Base-by-base conservation (phyloP, 2,888 invertebrate species). In the Patella caerulea region DNA sequence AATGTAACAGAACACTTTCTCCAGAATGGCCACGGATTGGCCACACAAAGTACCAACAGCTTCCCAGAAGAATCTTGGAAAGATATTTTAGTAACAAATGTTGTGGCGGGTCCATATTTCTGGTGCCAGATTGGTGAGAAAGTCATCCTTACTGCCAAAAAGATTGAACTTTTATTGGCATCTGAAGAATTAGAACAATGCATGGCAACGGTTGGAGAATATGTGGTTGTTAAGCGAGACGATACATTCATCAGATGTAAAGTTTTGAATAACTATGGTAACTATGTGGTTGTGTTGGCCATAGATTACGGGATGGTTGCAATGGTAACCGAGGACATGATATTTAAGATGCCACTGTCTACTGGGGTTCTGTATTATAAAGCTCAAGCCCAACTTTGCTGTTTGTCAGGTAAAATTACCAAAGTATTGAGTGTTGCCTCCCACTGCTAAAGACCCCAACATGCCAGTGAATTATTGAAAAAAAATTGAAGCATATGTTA, bases 91-190 rank as follows among this genome's bases (percentile, higher is more conserved):
- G 82, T 86, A 4, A 85, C 86, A 17, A 71, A 82, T 55, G 78
- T 85, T 24, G 74, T 45, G 12, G 78, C 81, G 45, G 86, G 86
- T 17, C 80, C 82, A 19, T 81, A 83, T 34, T 85, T 87, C 76
- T 86, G 84, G 83, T 84, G 83, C 12, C 84, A 83, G 55, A 74
- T 85, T 29, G 85, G 85, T 52, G 83, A 84, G 70, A 77, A 82
- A 4, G 79, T 78, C 19, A 82, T 86, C n/a, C 71, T 81, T 74
- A 81, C 75, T 19, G 83, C 82, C 14, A 75, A 76, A 15, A 71
- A 77, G 14, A 78, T 86, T 34, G 82, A 84, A 73, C 69, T 75
- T 53, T 59, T 79, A 11, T 72, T 85, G 19, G 81, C 81, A 65
- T 52, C 59, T 59, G 76, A 73, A 59, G 55, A 79, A 71, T 74